Conservation (phyloP, 2,797 vertebrate species). For the Tokudaia tokunoshimensis region DNA sequence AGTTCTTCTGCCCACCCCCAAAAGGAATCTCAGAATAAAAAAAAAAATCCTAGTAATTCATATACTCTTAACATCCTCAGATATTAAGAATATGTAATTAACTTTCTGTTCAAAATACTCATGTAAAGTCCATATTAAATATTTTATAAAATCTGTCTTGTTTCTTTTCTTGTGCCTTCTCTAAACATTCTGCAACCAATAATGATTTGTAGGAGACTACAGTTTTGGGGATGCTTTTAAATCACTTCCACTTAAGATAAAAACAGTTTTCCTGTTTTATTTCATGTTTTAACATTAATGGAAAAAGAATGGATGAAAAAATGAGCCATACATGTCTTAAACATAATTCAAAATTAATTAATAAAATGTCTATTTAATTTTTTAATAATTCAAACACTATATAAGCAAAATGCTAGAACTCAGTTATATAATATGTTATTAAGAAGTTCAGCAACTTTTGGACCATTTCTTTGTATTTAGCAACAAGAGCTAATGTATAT, state of each 20-base stretch:
- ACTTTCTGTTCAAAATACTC: not conserved
- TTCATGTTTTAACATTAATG: not conserved
- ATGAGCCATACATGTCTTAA: not conserved
- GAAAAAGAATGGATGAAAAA: not conserved
- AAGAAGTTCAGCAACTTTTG: not conserved
- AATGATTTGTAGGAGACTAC: not conserved
- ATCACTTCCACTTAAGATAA: not conserved
- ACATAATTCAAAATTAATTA: conserved; percentile 10
- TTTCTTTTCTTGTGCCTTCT: conserved; percentile 5
- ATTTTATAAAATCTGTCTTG: not conserved
- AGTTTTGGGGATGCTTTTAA: not conserved
- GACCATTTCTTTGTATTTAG: not conserved
- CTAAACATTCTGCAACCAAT: not conserved
- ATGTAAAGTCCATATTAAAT: conserved; percentile 8
- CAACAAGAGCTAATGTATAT: not conserved
- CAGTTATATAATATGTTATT: not conserved
- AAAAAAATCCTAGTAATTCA: not conserved
- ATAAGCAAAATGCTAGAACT: not conserved
- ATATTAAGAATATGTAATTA: not conserved
- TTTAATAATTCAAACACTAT: not conserved
- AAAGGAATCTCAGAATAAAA: not conserved
- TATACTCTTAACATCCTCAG: not conserved
- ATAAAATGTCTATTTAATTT: conserved; percentile 4
- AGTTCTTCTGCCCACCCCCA: not conserved
- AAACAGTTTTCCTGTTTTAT: not conserved